Conservation (phyloP, 2,797 vertebrate genomes). For the Myoxocephalus aenaeus region DNA sequence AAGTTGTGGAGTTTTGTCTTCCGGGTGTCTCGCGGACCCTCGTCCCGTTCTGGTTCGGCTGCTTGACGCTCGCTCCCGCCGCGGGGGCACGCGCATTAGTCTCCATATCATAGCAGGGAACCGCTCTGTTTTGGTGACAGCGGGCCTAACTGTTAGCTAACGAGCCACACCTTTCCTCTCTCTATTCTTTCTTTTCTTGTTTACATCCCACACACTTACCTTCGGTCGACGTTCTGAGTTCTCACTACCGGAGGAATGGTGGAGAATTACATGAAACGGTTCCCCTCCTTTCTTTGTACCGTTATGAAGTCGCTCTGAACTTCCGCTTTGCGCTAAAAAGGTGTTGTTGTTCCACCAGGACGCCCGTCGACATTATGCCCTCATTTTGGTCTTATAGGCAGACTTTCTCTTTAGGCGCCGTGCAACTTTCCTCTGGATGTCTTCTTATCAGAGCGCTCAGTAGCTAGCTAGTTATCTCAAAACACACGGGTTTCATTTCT, state of each 20-base stretch:
- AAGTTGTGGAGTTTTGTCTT: too few relatives aligned
- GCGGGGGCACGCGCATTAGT: too few relatives aligned
- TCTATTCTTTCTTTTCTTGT: background rate
- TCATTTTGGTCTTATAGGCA: background rate
- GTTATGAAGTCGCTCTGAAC: background rate
- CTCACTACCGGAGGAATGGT: background rate
- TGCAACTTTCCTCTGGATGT: background rate
- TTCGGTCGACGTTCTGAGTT: background rate
- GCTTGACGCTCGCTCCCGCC: too few relatives aligned
- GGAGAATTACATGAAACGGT: background rate
- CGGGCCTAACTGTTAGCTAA: background rate
- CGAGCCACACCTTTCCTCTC: background rate
- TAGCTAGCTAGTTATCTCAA: background rate
- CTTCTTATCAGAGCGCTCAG: background rate
- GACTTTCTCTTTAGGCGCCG: background rate
- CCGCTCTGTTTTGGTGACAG: background rate
- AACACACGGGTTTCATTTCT: background rate
- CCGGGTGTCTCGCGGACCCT: too few relatives aligned
- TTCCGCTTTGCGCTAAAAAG: background rate
- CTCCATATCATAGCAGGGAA: background rate
- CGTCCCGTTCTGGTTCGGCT: too few relatives aligned
- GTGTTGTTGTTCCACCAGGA: background rate
- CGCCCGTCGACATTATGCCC: fast-evolving
- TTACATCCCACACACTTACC: background rate
- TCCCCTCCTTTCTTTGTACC: background rate